Conservation (phyloP, 2,113 vertebrate genomes). For the Macrotis lagotis region DNA sequence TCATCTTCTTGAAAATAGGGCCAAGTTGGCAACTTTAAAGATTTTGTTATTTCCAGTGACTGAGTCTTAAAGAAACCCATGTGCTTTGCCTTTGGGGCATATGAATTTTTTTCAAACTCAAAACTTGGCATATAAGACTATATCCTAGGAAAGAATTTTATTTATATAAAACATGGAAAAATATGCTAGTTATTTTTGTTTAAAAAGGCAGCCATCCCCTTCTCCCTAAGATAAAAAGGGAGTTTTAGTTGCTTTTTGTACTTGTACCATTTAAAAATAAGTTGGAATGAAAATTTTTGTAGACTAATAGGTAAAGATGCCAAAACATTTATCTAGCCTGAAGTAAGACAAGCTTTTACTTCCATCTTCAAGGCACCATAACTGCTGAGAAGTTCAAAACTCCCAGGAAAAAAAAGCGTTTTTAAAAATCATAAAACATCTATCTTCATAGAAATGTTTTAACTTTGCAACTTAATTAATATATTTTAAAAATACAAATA, state of each 20-base stretch:
- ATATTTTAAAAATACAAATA: slow-evolving; percentile 4
- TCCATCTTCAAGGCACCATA: neutral
- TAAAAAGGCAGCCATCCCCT: slow-evolving; percentile 17
- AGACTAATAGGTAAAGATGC: neutral
- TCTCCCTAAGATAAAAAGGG: slow-evolving; percentile 15
- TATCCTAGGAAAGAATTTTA: slow-evolving; percentile 49
- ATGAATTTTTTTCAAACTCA: neutral
- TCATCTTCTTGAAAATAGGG: neutral
- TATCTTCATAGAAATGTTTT: neutral
- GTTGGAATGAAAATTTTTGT: neutral
- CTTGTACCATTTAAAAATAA: slow-evolving; percentile 46
- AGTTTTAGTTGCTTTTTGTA: slow-evolving; percentile 3
- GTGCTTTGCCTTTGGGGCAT: neutral
- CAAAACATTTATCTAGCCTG: neutral
- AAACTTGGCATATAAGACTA: slow-evolving; percentile 3
- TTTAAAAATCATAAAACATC: neutral
- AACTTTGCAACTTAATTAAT: neutral
- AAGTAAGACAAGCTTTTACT: neutral
- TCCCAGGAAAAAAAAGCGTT: neutral
- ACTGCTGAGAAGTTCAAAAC: rapidly evolving
- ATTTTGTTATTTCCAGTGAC: neutral
- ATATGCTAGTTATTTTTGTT: slow-evolving; percentile 46
- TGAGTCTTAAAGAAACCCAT: neutral
- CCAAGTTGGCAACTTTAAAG: neutral
- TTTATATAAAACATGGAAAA: slow-evolving; percentile 6